Percentiles rank a stretch among this genome's conserved stretches.
Evolutionary conservation across 2,888 invertebrate genomes (phyloP).

Genomic region (Disparrhopalites patrizii): DNA sequence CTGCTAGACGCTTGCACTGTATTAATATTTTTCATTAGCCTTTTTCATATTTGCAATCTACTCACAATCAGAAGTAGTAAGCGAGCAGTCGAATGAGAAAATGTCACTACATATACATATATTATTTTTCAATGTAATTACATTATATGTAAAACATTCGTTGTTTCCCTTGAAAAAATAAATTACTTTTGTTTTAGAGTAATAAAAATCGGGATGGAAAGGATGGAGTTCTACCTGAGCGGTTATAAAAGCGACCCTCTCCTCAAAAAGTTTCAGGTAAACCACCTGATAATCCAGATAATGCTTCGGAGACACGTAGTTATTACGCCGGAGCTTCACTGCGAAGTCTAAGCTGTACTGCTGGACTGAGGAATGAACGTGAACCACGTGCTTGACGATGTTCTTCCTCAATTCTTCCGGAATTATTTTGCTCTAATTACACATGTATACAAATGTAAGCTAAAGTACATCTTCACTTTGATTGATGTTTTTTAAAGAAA

Average conservation of each 20-base stretch:
- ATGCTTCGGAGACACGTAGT: conserved; percentile 88
- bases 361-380: conserved; percentile 73
- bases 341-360: conserved; percentile 69
- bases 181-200: neutral
- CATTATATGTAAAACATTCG: neutral
- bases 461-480: neutral
- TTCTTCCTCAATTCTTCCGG: conserved; percentile 63
- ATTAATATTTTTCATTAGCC: conserved; percentile 31
- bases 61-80: neutral
- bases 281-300: conserved; percentile 81
- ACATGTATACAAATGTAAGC: neutral
- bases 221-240: conserved; percentile 51
- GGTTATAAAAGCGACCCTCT: conserved; percentile 59
- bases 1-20: conserved; percentile 65
- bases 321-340: conserved; percentile 68
- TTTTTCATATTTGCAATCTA: neutral
- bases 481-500: conserved; percentile 49
- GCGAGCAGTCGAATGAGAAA: too few relatives aligned
- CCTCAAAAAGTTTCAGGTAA: conserved; percentile 70
- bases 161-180: neutral
- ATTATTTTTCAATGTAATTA: too few relatives aligned
- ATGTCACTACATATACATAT: too few relatives aligned
- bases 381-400: conserved; percentile 79
- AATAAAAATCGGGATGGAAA: conserved; percentile 23
- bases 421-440: conserved; percentile 60